Evolutionary conservation across 2,113 vertebrate genomes (phyloP).

Genomic region (Coreoperca whiteheadi): DNA sequence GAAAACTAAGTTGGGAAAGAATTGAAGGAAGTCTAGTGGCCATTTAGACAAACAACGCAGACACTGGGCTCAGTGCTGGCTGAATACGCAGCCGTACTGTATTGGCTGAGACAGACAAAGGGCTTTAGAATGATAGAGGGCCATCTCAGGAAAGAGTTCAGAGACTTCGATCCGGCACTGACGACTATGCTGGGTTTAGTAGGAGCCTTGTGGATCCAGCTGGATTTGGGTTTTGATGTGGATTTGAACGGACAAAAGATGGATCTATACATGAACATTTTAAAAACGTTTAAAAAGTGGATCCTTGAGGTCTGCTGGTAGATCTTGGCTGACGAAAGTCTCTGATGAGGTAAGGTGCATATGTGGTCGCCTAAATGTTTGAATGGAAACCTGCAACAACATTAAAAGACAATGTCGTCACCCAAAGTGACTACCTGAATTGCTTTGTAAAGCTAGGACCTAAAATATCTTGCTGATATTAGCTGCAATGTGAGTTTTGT

Average conservation of each 20-base stretch:
- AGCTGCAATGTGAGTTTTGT: neutral
- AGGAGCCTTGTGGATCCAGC: neutral
- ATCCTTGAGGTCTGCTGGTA: slow-evolving; percentile 21
- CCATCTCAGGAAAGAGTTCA: slow-evolving; percentile 11
- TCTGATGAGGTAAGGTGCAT: slow-evolving; percentile 55
- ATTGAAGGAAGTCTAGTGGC: slow-evolving; percentile 96
- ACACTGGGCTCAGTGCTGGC: slow-evolving; percentile 78
- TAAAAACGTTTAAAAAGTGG: slow-evolving; percentile 27
- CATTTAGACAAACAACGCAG: slow-evolving; percentile 90
- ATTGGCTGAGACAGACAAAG: slow-evolving; percentile 40
- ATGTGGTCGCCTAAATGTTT: neutral
- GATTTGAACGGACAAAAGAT: neutral
- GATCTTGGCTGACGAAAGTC: slow-evolving; percentile 19
- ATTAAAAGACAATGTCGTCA: neutral
- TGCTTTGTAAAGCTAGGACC: neutral
- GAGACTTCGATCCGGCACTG: neutral
- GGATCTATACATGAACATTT: slow-evolving; percentile 19
- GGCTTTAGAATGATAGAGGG: slow-evolving; percentile 17
- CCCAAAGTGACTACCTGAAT: neutral
- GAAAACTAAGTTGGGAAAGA: slow-evolving; percentile 97
- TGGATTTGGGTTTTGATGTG: slow-evolving; percentile 21
- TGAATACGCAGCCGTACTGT: slow-evolving; percentile 33
- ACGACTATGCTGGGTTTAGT: neutral
- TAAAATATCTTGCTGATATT: neutral
- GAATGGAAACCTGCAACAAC: neutral